Base-by-base conservation (phyloP, 2,888 invertebrate species). In the Notodonta dromedarius region DNA sequence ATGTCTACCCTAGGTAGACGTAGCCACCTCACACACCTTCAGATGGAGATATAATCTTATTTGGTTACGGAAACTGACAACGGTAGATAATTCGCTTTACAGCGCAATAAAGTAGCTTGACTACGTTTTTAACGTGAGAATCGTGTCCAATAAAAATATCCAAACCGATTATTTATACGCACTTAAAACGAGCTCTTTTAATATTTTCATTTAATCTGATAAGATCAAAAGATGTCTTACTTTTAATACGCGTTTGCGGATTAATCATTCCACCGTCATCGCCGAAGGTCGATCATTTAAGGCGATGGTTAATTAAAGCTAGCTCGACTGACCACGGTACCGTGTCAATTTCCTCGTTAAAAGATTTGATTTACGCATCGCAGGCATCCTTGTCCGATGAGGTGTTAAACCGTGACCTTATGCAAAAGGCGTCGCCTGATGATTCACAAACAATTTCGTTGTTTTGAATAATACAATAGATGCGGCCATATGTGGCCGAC, bases 231-330 rank as follows among this genome's bases (percentile, higher is more conserved):
- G 57, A 68, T 62, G 62, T 69, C 62, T 70, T 54, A 71, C 40
- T 74, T 66, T 69, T 59, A 77, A 76, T 77, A 65, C 68, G 71
- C 77, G 74, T 82, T 85, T 84, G 82, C 81, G 77, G 82, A 84
- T 85, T 82, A 85, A 85, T 86, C 80, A 82, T 77, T 65, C 69
- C 66, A 72, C 63, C 83, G 86, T 85, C 86, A 79, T 76, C 74
- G 65, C 58, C 60, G 85, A 87, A 86, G 86, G 87, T 79, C 81
- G 74, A 50, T 80, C 84, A 70, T 83, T 87, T 87, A 88, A 75
- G 87, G 88, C 69, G 77, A 79, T 78, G 77, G 77, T 86, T 84
- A 87, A 89, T 89, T 88, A 88, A 88, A 83, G 82, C 81, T 84
- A 86, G 85, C 80, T 77, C 73, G 67, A 75, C 73, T 73, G 75